phyloP scores from a whole-genome alignment of 2,888 invertebrate species.

The Aplocera efformata region DNA sequence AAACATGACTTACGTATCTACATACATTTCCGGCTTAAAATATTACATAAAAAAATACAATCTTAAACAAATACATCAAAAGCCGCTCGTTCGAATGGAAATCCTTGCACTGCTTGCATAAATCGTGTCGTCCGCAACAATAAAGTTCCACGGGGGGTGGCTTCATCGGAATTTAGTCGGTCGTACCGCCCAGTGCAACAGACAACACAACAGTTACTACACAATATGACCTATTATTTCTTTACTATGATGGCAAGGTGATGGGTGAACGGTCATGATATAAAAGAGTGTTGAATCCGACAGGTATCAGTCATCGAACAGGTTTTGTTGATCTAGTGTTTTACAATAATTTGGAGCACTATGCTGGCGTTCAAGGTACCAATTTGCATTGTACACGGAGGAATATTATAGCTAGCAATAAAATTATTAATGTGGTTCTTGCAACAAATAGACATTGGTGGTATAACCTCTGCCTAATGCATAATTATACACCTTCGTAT shows the following conservation, averaged over 20 bases:
- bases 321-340: slow-evolving; percentile 23
- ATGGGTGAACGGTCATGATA: slow-evolving; percentile 32
- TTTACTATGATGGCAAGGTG: slow-evolving; percentile 29
- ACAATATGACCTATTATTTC: background rate
- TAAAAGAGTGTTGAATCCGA: slow-evolving; percentile 28
- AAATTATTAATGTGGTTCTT: too few species aligned
- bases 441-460: too few species aligned
- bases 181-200: slow-evolving; percentile 28
- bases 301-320: slow-evolving; percentile 29
- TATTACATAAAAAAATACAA: too few species aligned
- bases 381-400: background rate
- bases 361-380: slow-evolving; percentile 29
- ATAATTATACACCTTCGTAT: too few species aligned
- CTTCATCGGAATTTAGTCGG: slow-evolving; percentile 34
- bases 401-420: too few species aligned
- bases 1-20: too few species aligned
- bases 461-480: too few species aligned
- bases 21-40: too few species aligned
- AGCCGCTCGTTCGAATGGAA: background rate
- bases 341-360: slow-evolving; percentile 16
- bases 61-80: too few species aligned
- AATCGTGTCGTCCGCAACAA: slow-evolving; percentile 34
- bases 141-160: slow-evolving; percentile 48
- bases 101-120: slow-evolving; percentile 8
- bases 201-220: slow-evolving; percentile 3